Evolutionary conservation across 2,797 vertebrate genomes (phyloP).

Genomic region (Spheniscus humboldti): DNA sequence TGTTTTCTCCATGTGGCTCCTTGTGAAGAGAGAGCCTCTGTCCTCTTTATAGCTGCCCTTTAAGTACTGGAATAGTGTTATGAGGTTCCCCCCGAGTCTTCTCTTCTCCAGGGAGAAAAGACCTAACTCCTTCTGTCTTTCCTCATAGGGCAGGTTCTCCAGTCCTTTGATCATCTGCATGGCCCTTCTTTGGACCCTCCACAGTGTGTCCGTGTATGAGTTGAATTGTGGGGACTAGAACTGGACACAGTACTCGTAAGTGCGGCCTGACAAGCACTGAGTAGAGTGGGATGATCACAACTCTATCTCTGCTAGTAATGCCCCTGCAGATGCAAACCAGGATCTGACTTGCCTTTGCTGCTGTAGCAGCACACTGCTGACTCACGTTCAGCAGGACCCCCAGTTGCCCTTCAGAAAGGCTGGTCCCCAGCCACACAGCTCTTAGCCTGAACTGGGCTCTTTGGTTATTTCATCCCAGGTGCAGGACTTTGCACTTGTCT

Average conservation of each 20-base stretch:
- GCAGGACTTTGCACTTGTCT: not conserved
- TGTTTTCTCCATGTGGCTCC: too few species aligned
- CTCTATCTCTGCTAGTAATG: not conserved
- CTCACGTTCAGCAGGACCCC: not conserved
- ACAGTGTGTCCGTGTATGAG: too few species aligned
- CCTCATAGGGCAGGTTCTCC: too few species aligned
- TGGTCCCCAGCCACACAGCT: not conserved
- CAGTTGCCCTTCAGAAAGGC: not conserved
- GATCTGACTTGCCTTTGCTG: not conserved
- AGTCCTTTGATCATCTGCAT: too few species aligned
- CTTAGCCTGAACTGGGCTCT: not conserved
- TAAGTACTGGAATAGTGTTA: too few species aligned
- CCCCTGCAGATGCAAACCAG: not conserved
- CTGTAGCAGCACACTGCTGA: not conserved
- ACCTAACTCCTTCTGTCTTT: too few species aligned
- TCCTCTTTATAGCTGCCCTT: too few species aligned
- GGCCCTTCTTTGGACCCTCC: too few species aligned
- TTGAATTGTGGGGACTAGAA: too few species aligned
- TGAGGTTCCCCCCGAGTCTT: too few species aligned
- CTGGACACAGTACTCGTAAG: not conserved
- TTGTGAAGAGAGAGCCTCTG: too few species aligned
- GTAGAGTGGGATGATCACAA: not conserved
- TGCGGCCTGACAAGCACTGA: not conserved
- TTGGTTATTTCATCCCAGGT: not conserved
- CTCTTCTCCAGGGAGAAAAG: too few species aligned